These are phyloP conservation scores for Bubo bubo DNA, from an alignment of 2,113 vertebrate species.

Conservation along the genomic window DNA sequence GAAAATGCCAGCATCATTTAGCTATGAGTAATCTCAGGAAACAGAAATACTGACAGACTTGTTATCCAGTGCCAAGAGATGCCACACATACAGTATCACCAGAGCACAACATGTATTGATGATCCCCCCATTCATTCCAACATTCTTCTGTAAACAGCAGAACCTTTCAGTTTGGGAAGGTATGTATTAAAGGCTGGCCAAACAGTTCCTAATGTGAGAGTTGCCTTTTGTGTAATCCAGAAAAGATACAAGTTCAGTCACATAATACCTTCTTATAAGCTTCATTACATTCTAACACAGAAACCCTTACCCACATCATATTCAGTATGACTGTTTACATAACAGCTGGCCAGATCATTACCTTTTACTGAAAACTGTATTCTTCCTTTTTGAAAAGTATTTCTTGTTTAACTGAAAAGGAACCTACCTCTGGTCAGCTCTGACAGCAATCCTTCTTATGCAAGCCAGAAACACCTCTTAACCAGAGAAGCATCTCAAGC, in stretches of 20 bases:
- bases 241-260: background rate
- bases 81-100: background rate
- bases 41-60: background rate
- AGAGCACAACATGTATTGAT: background rate
- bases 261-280: background rate
- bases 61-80: background rate
- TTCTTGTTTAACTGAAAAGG: background rate
- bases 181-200: background rate
- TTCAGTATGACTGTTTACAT: background rate
- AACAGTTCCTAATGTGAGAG: background rate
- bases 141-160: background rate
- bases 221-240: background rate
- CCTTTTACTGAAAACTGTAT: background rate
- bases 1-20: background rate
- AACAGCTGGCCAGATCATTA: background rate
- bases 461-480: background rate
- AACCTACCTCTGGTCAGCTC: background rate
- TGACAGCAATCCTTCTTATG: background rate
- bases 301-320: background rate
- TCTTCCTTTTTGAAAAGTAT: background rate
- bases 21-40: background rate
- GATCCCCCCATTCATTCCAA: background rate
- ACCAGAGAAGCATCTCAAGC: background rate
- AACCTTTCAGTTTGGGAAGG: background rate
- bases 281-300: background rate